These are phyloP conservation scores for Trematomus loennbergii DNA, from an alignment of 2,113 vertebrate species.

Conservation along the genomic window DNA sequence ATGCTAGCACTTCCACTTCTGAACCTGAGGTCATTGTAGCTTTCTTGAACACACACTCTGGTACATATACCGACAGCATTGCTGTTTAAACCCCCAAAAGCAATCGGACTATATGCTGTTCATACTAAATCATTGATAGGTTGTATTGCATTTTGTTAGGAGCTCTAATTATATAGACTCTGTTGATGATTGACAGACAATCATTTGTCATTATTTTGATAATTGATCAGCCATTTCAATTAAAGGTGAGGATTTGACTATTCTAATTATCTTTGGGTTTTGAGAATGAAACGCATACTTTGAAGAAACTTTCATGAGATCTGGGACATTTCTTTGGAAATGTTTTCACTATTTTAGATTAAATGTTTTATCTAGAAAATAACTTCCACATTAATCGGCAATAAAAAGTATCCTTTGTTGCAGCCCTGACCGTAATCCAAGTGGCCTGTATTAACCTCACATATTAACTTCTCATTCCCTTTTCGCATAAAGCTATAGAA, in stretches of 20 bases:
- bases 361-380: neutral
- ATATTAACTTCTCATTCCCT: neutral
- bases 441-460: neutral
- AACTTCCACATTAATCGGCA: neutral
- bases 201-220: neutral
- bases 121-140: neutral
- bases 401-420: neutral
- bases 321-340: neutral
- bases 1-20: neutral
- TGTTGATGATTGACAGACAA: slow-evolving; percentile 8
- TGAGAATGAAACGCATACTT: neutral
- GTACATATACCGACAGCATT: neutral
- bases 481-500: neutral
- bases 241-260: neutral
- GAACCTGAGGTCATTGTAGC: slow-evolving; percentile 15
- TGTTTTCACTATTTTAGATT: neutral
- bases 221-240: neutral
- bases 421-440: neutral
- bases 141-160: slow-evolving; percentile 12
- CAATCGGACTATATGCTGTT: neutral
- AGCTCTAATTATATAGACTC: slow-evolving; percentile 14
- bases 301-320: neutral
- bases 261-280: neutral
- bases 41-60: slow-evolving; percentile 4
- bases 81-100: neutral